phyloP scores from a whole-genome alignment of 2,113 vertebrate species.

The Takifugu flavidus region DNA sequence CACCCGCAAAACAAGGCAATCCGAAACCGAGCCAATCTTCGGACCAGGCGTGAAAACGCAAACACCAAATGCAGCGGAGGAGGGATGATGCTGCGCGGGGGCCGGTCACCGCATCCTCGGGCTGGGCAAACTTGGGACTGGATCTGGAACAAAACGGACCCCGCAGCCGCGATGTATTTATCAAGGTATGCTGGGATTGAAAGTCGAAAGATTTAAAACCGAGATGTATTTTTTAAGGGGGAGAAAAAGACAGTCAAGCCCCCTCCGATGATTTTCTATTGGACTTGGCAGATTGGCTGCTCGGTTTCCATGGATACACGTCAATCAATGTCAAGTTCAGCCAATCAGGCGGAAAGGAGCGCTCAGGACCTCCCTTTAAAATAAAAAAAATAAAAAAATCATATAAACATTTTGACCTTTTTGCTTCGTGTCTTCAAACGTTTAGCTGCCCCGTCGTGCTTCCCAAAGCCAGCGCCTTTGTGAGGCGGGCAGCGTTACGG shows the following conservation, averaged over 20 bases:
- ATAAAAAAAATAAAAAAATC: constrained; percentile 39
- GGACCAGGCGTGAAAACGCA: constrained; percentile 45
- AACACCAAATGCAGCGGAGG: constrained; percentile 36
- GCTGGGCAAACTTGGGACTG: constrained; percentile 62
- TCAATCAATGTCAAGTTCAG: constrained; percentile 90
- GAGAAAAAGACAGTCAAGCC: constrained; percentile 77
- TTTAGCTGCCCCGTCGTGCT: constrained; percentile 51
- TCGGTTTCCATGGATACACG: constrained; percentile 87
- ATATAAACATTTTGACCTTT: constrained; percentile 78
- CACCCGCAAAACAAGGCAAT: constrained; percentile 58
- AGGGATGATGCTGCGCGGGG: constrained; percentile 58
- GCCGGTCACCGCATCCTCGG: constrained; percentile 72
- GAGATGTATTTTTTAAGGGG: constrained; percentile 76
- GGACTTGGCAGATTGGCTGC: constrained; percentile 88
- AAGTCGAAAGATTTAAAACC: constrained; percentile 73
- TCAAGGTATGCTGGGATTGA: constrained; percentile 67
- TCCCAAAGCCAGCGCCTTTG: constrained; percentile 47
- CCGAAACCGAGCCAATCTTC: constrained; percentile 62
- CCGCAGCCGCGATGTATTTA: constrained; percentile 70
- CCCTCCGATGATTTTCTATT: constrained; percentile 81
- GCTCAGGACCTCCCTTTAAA: constrained; percentile 81
- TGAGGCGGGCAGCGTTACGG: constrained; percentile 25
- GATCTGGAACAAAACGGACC: constrained; percentile 30
- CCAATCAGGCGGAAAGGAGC: constrained; percentile 82
- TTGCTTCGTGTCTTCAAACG: constrained; percentile 59